These are phyloP conservation scores for Charanyca ferruginea DNA, from an alignment of 2,888 invertebrate genomes.

Conservation along the genomic window DNA sequence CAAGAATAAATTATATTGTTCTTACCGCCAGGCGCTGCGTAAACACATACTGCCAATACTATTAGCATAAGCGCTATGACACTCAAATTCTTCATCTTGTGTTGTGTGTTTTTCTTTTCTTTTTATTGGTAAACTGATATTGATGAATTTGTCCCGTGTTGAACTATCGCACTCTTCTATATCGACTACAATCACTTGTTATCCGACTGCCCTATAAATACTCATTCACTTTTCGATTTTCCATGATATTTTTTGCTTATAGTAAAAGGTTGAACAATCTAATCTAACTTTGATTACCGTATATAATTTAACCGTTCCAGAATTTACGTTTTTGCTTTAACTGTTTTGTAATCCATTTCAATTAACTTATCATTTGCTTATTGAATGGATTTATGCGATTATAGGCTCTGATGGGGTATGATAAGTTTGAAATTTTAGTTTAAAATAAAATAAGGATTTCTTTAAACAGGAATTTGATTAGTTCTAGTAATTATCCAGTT, in stretches of 20 bases:
- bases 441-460: background rate
- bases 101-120: background rate
- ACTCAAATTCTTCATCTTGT: conserved; percentile 65
- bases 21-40: conserved; percentile 66
- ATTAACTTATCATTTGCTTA: conserved; percentile 19
- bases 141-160: background rate
- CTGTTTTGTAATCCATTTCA: conserved; percentile 17
- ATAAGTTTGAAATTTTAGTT: conserved; percentile 1
- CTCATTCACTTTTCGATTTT: conserved; percentile 50
- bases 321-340: conserved; percentile 26
- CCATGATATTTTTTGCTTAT: conserved; percentile 34
- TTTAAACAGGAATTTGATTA: conserved; percentile 8
- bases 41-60: conserved; percentile 55
- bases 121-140: background rate
- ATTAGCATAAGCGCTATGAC: conserved; percentile 54
- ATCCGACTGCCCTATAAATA: conserved; percentile 62
- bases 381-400: background rate
- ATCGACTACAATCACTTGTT: conserved; percentile 33
- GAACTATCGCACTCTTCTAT: background rate
- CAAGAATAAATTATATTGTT: background rate
- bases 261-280: conserved; percentile 56
- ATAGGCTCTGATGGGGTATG: conserved; percentile 9
- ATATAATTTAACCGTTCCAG: conserved; percentile 22
- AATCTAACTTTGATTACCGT: conserved; percentile 54
- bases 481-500: conserved; percentile 10